Evolutionary conservation across 2,888 invertebrate species (phyloP), one percentile per base, ranked within the genome.

Genomic region (Agonopterix heracliana): DNA sequence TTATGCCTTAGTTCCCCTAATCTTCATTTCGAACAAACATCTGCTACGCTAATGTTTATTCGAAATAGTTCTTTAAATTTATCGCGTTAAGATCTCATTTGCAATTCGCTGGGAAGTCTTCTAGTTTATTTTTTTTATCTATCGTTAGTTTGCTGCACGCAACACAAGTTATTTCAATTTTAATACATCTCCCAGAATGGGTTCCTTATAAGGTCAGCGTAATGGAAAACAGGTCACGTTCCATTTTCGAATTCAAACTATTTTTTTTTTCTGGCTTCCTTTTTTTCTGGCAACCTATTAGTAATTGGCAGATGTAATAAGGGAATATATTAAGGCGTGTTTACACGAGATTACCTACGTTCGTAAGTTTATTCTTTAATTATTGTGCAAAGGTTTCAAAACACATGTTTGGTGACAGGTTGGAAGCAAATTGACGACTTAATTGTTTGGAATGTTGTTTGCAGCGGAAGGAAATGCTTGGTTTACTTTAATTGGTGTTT

Each of bases 1-100:
- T 88, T 87, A 87, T 87, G 81, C 77, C 64, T 86, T 84, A 86
- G 83, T 86, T 87, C 87, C 88, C 88, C 88, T 87, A 88, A 88
- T 87, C 85, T 87, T 84, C 72, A 77, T 83, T 84, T 82, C 77
- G 79, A 80, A 77, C 74, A 81, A 26, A 82, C 87, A 87, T 86
- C 86, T 87, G 87, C 84, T 74, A 60, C 72, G 69, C 66, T 80
- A 77, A 83, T 83, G 78, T 80, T 77, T 79, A 80, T 78, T 75
- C 79, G 80, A 85, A 84, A 83, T 78, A 71, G 79, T 77, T 73
- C 85, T 79, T 82, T 86, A 86, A 81, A 75, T 71, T 80, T 76
- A 82, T 76, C 62, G 69, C 12, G 45, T 63, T 83, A 85, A 74
- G 83, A 78, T 77, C 75, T 76, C 66, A 81, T 83, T 86, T 84